Evolutionary conservation across 30 jellyfish, hydroid and myxozoan species (phyloP), one percentile per base, ranked within the genome.

Genomic region (Aurelia coerulea): DNA sequence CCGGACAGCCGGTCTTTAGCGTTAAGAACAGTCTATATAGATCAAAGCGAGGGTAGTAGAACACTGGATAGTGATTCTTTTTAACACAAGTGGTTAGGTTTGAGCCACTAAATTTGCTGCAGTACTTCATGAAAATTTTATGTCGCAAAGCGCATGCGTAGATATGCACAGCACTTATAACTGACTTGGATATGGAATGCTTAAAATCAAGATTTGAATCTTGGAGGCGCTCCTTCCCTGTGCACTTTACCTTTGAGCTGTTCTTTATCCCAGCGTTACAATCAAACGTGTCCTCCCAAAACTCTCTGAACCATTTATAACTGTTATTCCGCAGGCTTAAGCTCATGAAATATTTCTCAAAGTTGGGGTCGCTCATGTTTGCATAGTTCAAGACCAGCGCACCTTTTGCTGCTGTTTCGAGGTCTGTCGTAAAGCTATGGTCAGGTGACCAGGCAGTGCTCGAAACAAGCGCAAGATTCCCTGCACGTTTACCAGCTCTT

Each of bases 301-400:
- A 87, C 73, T 76, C 86, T 15, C 74, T 16, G 64, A 87, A 87
- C 96, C 96, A 87, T 11, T 90, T 76, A 35, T 73, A 87, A 29
- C 70, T 87, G 71, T 49, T 52, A 10, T 76, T 56, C 53, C 39
- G 17, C 31, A 74, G 80, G 23, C 51, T 76, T 10, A 87, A 76
- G 65, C 39, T 54, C 65, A 19, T 34, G 70, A 87, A 76, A 59
- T 87, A 76, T 2, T 56, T 41, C 62, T 67, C 68, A 65, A 87
- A 87, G 39, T 68, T 69, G 1, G 23, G 53, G 32, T 34, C 83
- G 10, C 62, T 19, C 59, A 51, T 62, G 14, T 67, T 58, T 2
- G 74, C 42, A 79, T 76, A 65, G 29, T 63, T 18, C 52, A 87
- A 65, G 5, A 87, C 50, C 62, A 87, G 71, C 23, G 96, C 79